Conservation (phyloP, 1,140 invertebrate species). For the Ditylenchus dipsaci region DNA sequence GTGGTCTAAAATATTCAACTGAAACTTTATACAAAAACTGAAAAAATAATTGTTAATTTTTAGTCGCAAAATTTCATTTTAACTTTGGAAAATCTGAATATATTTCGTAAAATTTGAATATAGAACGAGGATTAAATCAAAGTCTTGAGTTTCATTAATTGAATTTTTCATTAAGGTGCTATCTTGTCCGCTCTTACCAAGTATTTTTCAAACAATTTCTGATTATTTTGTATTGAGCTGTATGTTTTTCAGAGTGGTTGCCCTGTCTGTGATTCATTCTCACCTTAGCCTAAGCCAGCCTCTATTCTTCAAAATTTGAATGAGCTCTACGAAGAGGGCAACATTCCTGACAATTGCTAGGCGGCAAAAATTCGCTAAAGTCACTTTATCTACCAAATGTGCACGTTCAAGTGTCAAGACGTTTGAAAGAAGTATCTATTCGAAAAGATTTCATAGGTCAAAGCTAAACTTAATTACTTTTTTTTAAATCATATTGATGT, state of each 20-base stretch:
- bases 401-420: slow-evolving; percentile 27
- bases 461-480: background rate
- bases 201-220: slow-evolving; percentile 19
- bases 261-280: slow-evolving; percentile 20
- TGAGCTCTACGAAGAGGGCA: slow-evolving; percentile 28
- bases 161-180: no score
- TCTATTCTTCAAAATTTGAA: slow-evolving; percentile 37
- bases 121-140: no score
- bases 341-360: slow-evolving; percentile 42
- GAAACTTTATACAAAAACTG: no score
- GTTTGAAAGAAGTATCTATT: slow-evolving; percentile 22
- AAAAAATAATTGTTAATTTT: no score
- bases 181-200: slow-evolving; percentile 36
- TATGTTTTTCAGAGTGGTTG: slow-evolving; percentile 27
- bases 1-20: no score
- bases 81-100: no score
- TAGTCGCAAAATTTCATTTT: no score
- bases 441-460: slow-evolving; percentile 35
- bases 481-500: no score
- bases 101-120: no score
- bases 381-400: slow-evolving; percentile 37
- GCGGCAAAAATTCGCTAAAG: slow-evolving; percentile 40
- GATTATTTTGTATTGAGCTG: background rate
- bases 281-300: slow-evolving; percentile 24
- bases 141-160: no score